Conservation (phyloP, 2,888 invertebrate species). For the Acanthosoma haemorrhoidale region DNA sequence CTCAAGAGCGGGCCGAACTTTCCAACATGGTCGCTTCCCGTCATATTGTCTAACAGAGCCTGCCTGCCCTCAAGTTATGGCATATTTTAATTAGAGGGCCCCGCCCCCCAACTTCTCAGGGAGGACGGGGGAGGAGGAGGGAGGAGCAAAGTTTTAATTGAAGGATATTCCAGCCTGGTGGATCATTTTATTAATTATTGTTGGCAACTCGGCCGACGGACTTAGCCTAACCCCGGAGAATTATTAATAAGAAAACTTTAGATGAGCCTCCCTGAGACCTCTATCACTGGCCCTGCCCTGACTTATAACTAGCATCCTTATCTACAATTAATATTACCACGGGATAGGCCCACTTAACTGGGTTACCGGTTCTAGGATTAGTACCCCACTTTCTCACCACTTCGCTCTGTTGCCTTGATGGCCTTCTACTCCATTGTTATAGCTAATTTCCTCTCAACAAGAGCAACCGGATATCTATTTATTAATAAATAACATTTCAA, state of each 20-base stretch:
- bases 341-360: conserved; percentile 22
- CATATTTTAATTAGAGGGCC: conserved; percentile 39
- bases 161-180: conserved; percentile 41
- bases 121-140: conserved; percentile 5
- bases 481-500: too few relatives aligned
- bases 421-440: too few relatives aligned
- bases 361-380: not conserved
- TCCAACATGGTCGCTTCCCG: conserved; percentile 37
- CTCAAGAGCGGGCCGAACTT: conserved; percentile 34
- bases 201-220: conserved; percentile 31
- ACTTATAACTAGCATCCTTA: conserved; percentile 25
- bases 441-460: too few relatives aligned
- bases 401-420: not conserved
- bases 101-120: conserved; percentile 14
- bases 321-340: conserved; percentile 29
- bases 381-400: not conserved
- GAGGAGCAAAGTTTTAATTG: conserved; percentile 41
- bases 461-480: too few relatives aligned
- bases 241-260: conserved; percentile 42
- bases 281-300: conserved; percentile 17
- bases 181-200: conserved; percentile 42
- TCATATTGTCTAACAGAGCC: conserved; percentile 39
- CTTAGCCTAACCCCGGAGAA: conserved; percentile 37
- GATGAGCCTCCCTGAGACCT: conserved; percentile 15
- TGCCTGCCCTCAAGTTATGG: conserved; percentile 39